phyloP scores from a whole-genome alignment of 2,888 invertebrate genomes.

The Leptogaster cylindrica region DNA sequence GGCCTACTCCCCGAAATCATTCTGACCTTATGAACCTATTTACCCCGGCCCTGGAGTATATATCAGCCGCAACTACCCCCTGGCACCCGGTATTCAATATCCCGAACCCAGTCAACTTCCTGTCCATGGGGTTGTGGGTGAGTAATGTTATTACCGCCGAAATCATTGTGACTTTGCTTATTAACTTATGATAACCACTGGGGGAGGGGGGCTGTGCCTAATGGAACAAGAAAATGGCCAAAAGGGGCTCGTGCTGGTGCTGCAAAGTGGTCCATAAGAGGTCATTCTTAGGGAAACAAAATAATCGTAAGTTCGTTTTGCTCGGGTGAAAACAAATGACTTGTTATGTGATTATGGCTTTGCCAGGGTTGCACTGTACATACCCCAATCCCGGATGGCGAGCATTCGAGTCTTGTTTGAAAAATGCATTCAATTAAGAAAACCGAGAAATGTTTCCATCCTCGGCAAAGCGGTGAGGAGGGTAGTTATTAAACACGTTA shows the following conservation, averaged over 20 bases:
- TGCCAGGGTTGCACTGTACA: background rate
- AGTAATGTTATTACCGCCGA: constrained; percentile 36
- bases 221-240: constrained; percentile 29
- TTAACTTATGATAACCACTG: constrained; percentile 38
- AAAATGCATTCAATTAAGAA: constrained; percentile 3
- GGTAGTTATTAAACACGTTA: too few relatives aligned
- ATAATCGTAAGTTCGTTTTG: constrained; percentile 6
- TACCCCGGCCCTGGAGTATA: too few relatives aligned
- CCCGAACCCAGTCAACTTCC: background rate
- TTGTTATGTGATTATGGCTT: constrained; percentile 34
- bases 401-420: too few relatives aligned
- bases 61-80: background rate
- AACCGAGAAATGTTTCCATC: too few relatives aligned
- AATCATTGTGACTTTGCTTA: constrained; percentile 39
- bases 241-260: constrained; percentile 3
- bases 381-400: background rate
- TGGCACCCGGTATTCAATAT: background rate
- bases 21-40: constrained; percentile 17
- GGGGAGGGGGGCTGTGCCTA: constrained; percentile 20
- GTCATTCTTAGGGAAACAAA: constrained; percentile 34
- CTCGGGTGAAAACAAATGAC: constrained; percentile 36
- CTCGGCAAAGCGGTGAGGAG: too few relatives aligned
- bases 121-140: background rate
- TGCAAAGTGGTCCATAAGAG: constrained; percentile 35
- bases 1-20: constrained; percentile 21